Evolutionary conservation across 2,797 vertebrate species (phyloP).

Genomic region (Pelochelys cantorii): DNA sequence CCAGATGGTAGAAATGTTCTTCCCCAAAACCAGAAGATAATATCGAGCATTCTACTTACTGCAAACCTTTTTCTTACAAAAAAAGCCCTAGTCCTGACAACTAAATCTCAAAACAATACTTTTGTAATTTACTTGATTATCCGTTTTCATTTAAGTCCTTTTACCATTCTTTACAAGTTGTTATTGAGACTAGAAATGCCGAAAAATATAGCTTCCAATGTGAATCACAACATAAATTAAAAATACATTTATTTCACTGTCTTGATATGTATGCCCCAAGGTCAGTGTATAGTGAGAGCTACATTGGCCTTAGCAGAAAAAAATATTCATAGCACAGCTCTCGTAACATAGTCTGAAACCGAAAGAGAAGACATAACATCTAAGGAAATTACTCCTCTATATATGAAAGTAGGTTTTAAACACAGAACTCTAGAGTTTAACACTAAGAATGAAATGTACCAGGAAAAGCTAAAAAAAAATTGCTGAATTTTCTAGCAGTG

Average conservation of each 20-base stretch:
- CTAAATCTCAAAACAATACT: background rate
- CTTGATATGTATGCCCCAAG: background rate
- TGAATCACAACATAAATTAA: background rate
- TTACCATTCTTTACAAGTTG: background rate
- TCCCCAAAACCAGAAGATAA: background rate
- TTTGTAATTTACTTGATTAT: rapidly evolving
- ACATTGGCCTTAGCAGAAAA: background rate
- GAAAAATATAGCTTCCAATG: background rate
- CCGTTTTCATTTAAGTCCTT: too few relatives aligned
- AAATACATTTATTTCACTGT: background rate
- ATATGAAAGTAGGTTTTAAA: background rate
- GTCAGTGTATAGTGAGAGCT: background rate
- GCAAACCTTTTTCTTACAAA: background rate
- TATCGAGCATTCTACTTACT: background rate
- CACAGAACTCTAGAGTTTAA: background rate
- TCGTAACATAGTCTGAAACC: background rate
- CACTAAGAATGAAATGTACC: background rate
- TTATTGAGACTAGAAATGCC: background rate
- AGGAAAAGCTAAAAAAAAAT: background rate
- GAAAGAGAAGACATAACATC: background rate
- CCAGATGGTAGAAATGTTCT: rapidly evolving
- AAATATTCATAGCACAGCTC: background rate
- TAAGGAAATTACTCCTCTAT: slow-evolving; percentile 17
- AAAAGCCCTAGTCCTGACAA: background rate
- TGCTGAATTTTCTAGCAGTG: background rate